Percentiles rank a stretch among this genome's conserved stretches.
Evolutionary conservation across 2,113 vertebrate genomes (phyloP).

Genomic region (Megalops atlanticus): DNA sequence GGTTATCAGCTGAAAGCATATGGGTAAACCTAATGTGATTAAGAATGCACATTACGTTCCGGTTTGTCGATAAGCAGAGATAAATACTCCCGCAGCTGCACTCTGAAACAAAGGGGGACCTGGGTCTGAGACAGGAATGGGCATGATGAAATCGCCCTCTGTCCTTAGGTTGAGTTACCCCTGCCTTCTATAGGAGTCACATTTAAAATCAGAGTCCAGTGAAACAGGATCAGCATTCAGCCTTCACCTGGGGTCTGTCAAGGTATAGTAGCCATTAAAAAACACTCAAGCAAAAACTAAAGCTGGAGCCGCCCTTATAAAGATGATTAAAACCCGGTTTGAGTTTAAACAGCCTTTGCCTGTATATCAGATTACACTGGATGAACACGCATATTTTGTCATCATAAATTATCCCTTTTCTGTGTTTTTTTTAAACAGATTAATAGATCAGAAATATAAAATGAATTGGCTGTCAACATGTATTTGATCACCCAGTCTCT

Average conservation of each 20-base stretch:
- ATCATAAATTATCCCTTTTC: background rate
- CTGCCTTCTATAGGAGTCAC: background rate
- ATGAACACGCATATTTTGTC: background rate
- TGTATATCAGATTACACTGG: background rate
- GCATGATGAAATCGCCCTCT: slow-evolving; percentile 13
- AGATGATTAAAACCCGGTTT: background rate
- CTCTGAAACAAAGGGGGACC: background rate
- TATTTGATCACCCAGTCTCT: background rate
- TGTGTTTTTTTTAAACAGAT: background rate
- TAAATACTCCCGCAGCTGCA: slow-evolving; percentile 2
- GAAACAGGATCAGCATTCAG: background rate
- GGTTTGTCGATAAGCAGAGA: slow-evolving; percentile 47
- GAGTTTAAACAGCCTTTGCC: background rate
- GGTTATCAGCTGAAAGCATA: slow-evolving; percentile 68
- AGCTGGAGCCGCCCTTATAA: background rate
- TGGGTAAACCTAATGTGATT: slow-evolving; percentile 67
- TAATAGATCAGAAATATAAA: background rate
- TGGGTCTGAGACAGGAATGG: background rate
- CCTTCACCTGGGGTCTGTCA: background rate
- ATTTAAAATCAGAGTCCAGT: background rate
- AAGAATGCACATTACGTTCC: slow-evolving; percentile 53
- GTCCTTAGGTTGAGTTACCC: background rate
- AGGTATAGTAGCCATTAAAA: background rate
- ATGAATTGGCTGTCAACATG: background rate
- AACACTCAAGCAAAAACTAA: background rate